Evolutionary conservation across 2,888 invertebrate species (phyloP), one percentile per base, ranked within the genome.

Genomic region (Lasioglossum pauxillum): DNA sequence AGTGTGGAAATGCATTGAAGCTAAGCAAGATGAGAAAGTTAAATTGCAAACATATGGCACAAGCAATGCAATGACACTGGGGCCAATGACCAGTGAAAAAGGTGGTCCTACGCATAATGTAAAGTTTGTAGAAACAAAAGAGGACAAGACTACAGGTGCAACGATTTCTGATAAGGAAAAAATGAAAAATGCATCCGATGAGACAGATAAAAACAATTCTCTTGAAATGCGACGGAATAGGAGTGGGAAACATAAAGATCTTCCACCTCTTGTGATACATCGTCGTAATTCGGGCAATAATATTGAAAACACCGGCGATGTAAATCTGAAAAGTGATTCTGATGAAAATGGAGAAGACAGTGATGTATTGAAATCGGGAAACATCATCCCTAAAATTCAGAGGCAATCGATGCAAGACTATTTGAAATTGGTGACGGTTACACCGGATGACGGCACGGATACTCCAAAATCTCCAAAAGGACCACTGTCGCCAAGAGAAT

Each of bases 401-500:
- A 82, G 83, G 16, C 86, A 81, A n/a, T 88, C 90, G 2, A 90
- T 92, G 72, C 90, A 91, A 73, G 87, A 90, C 35, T 93, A 91
- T 80, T 80, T 92, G 12, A 90, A 92, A 75, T 69, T 93, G 31
- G 92, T 92, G 23, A 89, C 90, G 12, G 84, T 92, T 35, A 89
- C 90, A 0, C 91, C 91, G 4, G 82, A 90, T n/a, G 80, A 87
- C 23, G 78, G 78, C 16, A 41, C 16, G 5, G 82, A 75, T 74
- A 82, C 67, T 53, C 64, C 64, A 64, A 82, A 78, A 5, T 80
- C 82, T 16, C 71, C 85, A 10, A 89, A 92, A 46, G 82, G 86
- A 19, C 92, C 94, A 14, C 83, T 95, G 80, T 94, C 95, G 14
- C 95, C 95, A 1, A 91, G 95, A 64, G 95, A 95, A 88, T 88